These are phyloP conservation scores for Elephas maximus DNA, from an alignment of 2,113 vertebrate genomes.

Conservation along the genomic window DNA sequence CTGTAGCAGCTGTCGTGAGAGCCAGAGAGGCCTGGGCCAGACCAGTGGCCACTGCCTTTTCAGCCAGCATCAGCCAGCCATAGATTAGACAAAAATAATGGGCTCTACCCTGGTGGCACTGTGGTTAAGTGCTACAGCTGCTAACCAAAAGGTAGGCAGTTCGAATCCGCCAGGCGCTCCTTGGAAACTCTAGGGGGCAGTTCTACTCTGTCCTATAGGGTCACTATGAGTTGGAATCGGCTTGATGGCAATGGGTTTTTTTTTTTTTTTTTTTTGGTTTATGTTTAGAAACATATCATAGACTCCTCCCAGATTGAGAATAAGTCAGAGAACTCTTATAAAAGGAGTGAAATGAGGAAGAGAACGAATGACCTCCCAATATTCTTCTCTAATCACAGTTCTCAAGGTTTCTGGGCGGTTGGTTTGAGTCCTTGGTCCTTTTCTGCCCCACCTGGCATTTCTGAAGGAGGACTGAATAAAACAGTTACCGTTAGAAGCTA, in stretches of 20 bases:
- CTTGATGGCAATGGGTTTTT: too few species aligned
- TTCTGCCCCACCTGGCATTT: not conserved
- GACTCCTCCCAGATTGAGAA: not conserved
- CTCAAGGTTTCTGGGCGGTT: not conserved
- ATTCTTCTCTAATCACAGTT: not conserved
- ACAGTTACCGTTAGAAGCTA: not conserved
- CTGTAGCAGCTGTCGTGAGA: rapidly evolving
- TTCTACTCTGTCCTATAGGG: too few species aligned
- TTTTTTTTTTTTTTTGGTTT: too few species aligned
- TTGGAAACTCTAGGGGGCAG: too few species aligned
- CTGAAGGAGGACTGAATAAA: not conserved
- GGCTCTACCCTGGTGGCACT: not conserved
- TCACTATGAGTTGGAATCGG: too few species aligned
- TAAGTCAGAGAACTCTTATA: not conserved
- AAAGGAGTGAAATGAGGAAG: not conserved
- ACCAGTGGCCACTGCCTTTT: not conserved
- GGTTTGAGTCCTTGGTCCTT: not conserved
- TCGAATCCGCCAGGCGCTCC: too few species aligned
- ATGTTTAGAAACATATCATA: not conserved
- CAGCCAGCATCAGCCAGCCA: too few species aligned
- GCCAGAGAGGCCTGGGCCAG: not conserved
- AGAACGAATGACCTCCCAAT: not conserved
- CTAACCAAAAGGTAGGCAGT: too few species aligned
- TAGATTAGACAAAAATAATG: not conserved
- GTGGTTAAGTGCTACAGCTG: too few species aligned